A percentile compares a stretch with the other conserved stretches of the same genome.
Conservation (phyloP, 2,797 vertebrate genomes). For the Hafferia zeledoni region DNA sequence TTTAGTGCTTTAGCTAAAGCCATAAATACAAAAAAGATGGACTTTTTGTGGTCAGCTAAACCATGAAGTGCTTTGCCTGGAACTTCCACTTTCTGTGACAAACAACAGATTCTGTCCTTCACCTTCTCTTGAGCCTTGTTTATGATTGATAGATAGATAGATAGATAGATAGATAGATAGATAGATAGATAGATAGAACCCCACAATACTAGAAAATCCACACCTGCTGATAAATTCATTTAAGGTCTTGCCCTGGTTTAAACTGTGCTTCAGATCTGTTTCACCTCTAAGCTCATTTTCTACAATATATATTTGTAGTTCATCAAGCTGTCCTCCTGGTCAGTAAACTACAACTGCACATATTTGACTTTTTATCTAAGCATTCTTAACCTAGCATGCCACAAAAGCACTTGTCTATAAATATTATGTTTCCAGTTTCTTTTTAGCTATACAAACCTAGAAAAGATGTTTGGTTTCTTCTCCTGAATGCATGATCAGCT, state of each 20-base stretch:
- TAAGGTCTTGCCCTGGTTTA: neutral
- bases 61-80: neutral
- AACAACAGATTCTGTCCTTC: neutral
- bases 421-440: accelerated
- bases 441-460: neutral
- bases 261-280: neutral
- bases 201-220: neutral
- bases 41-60: neutral
- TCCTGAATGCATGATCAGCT: neutral
- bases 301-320: neutral
- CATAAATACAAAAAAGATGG: neutral
- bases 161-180: neutral
- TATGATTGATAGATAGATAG: neutral
- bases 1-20: constrained; percentile 33
- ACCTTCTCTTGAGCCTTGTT: neutral
- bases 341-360: neutral
- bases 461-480: neutral
- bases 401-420: neutral
- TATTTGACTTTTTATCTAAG: neutral
- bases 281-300: neutral
- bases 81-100: neutral
- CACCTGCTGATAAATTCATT: neutral
- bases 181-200: neutral
- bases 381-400: neutral
- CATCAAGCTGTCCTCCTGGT: neutral